phyloP scores from a whole-genome alignment of 2,113 vertebrate species.

The Hystrix cristata region DNA sequence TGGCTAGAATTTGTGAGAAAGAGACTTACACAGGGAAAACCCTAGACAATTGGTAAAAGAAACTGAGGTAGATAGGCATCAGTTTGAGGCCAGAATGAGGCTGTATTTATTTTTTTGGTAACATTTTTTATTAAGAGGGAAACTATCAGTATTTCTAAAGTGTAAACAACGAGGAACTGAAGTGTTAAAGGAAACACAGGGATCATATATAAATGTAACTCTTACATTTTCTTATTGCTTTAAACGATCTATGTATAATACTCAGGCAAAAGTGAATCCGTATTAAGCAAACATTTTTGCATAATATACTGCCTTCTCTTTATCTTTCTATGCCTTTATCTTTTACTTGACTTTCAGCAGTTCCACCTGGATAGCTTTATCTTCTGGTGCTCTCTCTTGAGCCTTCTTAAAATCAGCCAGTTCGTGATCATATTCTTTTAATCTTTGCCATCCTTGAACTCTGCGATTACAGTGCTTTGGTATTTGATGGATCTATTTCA shows the following conservation, averaged over 20 bases:
- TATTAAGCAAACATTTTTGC: conserved; percentile 97
- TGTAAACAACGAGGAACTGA: conserved; percentile 72
- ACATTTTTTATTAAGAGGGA: conserved; percentile 52
- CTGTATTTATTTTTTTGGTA: neutral
- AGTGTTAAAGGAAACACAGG: conserved; percentile 56
- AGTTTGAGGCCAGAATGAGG: neutral
- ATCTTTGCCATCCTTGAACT: conserved; percentile 96
- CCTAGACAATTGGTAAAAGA: neutral
- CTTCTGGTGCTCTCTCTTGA: conserved; percentile 94
- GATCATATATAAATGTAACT: conserved; percentile 57
- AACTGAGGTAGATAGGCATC: neutral
- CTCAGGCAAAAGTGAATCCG: conserved; percentile 67
- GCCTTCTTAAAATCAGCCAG: conserved; percentile 97
- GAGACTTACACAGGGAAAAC: neutral
- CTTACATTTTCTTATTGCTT: conserved; percentile 60
- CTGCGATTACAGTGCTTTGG: conserved; percentile 97
- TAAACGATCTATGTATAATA: conserved; percentile 69
- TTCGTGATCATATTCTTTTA: conserved; percentile 94
- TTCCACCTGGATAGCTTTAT: conserved; percentile 97
- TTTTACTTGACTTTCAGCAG: conserved; percentile 95
- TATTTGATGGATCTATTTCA: conserved; percentile 93
- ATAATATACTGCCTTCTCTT: conserved; percentile 96
- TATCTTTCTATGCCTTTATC: conserved; percentile 96
- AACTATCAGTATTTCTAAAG: conserved; percentile 23
- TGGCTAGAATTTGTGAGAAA: neutral